A percentile compares a stretch with the other conserved stretches of the same genome.
Conservation (phyloP, 2,888 invertebrate species). For the Mechanitis mazaeus region DNA sequence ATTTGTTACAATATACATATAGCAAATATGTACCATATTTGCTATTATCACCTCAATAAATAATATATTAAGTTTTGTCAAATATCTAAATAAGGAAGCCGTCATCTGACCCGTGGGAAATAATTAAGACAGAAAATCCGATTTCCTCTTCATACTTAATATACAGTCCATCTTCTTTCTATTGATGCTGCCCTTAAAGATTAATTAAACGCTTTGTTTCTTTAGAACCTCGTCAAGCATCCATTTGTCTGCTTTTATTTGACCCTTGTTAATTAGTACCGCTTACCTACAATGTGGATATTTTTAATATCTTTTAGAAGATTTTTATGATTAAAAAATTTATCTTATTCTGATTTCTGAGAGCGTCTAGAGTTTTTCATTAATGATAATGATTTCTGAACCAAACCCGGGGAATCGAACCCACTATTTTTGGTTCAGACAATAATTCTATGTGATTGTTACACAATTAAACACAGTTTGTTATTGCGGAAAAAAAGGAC, state of each 20-base stretch:
- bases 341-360: no score
- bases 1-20: no score
- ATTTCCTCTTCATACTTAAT: slow-evolving; percentile 45
- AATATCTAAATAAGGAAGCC: not conserved
- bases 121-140: slow-evolving; percentile 51
- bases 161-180: slow-evolving; percentile 46
- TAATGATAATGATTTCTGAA: no score
- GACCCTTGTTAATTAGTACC: not conserved
- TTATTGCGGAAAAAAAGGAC: no score
- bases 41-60: not conserved
- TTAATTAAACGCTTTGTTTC: slow-evolving; percentile 67
- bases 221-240: slow-evolving; percentile 47
- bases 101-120: slow-evolving; percentile 28
- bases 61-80: not conserved
- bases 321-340: no score
- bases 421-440: no score
- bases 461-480: no score
- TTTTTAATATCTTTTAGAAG: no score
- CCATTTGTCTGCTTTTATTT: slow-evolving; percentile 20
- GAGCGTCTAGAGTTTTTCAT: no score
- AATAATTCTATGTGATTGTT: no score
- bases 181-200: slow-evolving; percentile 58
- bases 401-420: no score
- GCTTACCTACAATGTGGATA: not conserved
- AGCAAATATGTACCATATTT: no score